A percentile compares a stretch with the other conserved stretches of the same genome.
phyloP scores from a whole-genome alignment of 2,113 vertebrate genomes.

The Nannobrachium achirus region DNA sequence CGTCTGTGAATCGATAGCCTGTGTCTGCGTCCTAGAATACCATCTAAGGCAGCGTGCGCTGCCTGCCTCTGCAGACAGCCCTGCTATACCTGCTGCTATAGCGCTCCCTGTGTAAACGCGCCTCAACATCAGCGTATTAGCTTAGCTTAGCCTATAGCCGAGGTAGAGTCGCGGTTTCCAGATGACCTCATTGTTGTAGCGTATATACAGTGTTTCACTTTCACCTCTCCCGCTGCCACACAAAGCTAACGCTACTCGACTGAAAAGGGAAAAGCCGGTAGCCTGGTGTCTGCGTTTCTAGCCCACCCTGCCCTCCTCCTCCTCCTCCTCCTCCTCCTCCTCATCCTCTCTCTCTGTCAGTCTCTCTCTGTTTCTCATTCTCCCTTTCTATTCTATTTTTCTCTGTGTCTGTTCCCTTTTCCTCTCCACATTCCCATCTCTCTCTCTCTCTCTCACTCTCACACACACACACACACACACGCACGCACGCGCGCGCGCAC shows the following conservation, averaged over 20 bases:
- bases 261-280: conserved; percentile 34
- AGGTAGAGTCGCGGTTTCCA: not conserved
- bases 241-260: not conserved
- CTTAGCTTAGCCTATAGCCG: not conserved
- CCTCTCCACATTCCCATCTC: conserved; percentile 23
- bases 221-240: not conserved
- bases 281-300: conserved; percentile 35
- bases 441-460: too few relatives aligned
- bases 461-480: conserved; percentile 21
- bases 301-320: conserved; percentile 16
- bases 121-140: not conserved
- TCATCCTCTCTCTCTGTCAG: conserved; percentile 29
- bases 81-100: too few relatives aligned
- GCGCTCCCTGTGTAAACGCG: not conserved
- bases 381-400: conserved; percentile 11
- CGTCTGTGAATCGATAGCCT: conserved; percentile 67
- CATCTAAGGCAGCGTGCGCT: conserved; percentile 32
- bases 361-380: conserved; percentile 12
- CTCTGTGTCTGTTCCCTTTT: conserved; percentile 6
- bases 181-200: not conserved
- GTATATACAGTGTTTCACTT: not conserved
- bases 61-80: conserved; percentile 42
- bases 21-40: conserved; percentile 47
- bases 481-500: too few relatives aligned
- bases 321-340: conserved; percentile 5